Evolutionary conservation across 2,797 vertebrate genomes (phyloP), one percentile per base, ranked within the genome.

Genomic region (Poliocrania exsul): DNA sequence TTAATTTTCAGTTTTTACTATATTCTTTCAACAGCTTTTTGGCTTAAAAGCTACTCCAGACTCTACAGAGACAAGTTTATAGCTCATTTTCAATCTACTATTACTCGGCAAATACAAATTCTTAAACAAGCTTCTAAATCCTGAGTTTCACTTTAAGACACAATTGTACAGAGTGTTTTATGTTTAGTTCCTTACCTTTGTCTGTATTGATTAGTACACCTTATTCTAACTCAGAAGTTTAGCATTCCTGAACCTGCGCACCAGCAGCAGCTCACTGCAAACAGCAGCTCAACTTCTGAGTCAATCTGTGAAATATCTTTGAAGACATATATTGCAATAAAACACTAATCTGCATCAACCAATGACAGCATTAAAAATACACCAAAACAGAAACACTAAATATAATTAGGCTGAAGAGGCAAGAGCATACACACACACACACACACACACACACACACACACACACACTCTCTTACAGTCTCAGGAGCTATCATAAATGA

Each of bases 301-400:
- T 61, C 79, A 66, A 60, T 42, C 57, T 49, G n/a, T 65, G 37
- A 94, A 92, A 40, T 66, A 56, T 21, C 77, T 94, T 92, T 94
- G 85, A 95, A 94, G 92, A 67, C n/a, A 57, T 42, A 74, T 14
- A 67, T 8, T 57, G 23, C 72, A 85, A 79, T 81, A 95, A 84
- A 96, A 67, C 28, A 81, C 62, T 44, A 57, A 78, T 83, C 44
- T 44, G 79, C 66, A 77, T 83, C 53, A 81, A 57, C 42, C 37
- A 80, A 87, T 51, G 82, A 38, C 38, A 49, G 58, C n/a, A 86
- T 81, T 80, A 79, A 94, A 46, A 79, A 94, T 82, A 86, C 77
- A 88, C 95, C 94, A 95, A 95, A 96, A 92, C 66, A 88, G 58
- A 86, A 92, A 67, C 16, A 73, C 53, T 62, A 66, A 92, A 77